phyloP scores from a whole-genome alignment of 2,113 vertebrate species.

The Paraplagusia blochii region DNA sequence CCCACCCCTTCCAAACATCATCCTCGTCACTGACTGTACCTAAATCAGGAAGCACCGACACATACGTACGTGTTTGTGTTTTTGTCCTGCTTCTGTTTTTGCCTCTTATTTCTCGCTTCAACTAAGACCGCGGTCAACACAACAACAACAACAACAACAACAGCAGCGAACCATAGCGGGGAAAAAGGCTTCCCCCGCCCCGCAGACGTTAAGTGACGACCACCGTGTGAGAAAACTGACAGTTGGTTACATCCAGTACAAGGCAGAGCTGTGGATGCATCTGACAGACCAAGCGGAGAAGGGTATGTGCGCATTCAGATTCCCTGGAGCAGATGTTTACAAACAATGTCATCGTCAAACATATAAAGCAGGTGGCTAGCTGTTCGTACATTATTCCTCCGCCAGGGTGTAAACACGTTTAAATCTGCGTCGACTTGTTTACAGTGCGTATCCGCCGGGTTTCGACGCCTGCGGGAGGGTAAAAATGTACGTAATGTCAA shows the following conservation, averaged over 20 bases:
- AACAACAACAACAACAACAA: too few relatives aligned
- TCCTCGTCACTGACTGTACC: conserved; percentile 53
- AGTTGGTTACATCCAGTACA: conserved; percentile 44
- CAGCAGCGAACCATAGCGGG: conserved; percentile 15
- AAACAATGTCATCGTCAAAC: not conserved
- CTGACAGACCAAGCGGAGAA: conserved; percentile 58
- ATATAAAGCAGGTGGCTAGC: not conserved
- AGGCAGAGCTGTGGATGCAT: conserved; percentile 69
- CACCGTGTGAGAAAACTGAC: conserved; percentile 53
- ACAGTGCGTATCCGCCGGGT: conserved; percentile 17
- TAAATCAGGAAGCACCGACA: conserved; percentile 73
- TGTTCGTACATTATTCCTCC: not conserved
- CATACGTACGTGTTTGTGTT: conserved; percentile 21
- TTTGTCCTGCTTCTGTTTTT: not conserved
- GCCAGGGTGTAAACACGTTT: conserved; percentile 19
- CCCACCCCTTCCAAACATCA: conserved; percentile 71
- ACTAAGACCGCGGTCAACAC: not conserved
- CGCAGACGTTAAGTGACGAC: conserved; percentile 27
- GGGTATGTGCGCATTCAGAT: conserved; percentile 52
- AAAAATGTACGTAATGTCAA: conserved; percentile 9
- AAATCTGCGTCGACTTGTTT: conserved; percentile 47
- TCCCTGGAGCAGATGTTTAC: not conserved
- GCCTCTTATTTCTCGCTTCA: not conserved
- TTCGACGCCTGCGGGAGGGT: not conserved
- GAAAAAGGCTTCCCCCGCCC: conserved; percentile 30